Evolutionary conservation across 2,797 vertebrate species (phyloP), one percentile per base, ranked within the genome.

Genomic region (Leptatherina wallacei): DNA sequence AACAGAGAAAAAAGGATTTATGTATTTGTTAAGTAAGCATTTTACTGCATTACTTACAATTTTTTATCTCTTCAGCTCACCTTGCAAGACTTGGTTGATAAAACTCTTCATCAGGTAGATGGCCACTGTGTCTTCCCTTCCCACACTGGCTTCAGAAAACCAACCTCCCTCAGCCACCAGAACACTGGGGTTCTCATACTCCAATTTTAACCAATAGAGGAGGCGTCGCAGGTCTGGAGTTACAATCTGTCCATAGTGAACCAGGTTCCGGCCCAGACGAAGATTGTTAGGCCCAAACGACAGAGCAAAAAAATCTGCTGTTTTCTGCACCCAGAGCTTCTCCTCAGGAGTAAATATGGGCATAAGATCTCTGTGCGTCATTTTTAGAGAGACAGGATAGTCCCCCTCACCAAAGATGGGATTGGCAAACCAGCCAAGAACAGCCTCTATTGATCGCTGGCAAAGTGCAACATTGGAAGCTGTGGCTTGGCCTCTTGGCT

Each of bases 51-150:
- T 57, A 7, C 72, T 3, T 12, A 12, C 4, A 20, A 52, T 33
- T 59, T 57, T 69, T 30, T 4, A 30, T 57, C 4, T 32, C 49
- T 55, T 6, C 3, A 14, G 81, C 93, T 81, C 85, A 99, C 98
- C 98, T 96, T 95, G 96, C 83, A 99, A 90, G 71, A 97, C 96
- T 78, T 98, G 96, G 78, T 96, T 96, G 78, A 99, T 91, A 82
- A 99, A 99, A 60, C 88, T 96, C 92, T 99, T 99, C 95, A 97
- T 97, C 69, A 95, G 85, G 75, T 98, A 98, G 81, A 99, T 95
- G 33, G 94, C 92, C 7, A 95, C 92, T 16, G 98, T 99, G 75
- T 99, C 98, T 71, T 99, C 96, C 16, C 91, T 96, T 83, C 91
- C 95, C 62, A 96, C 94, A 0, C 93, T 91, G 58, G 93, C 94